Conservation (phyloP, 2,888 invertebrate genomes). For the Unio delphinus region DNA sequence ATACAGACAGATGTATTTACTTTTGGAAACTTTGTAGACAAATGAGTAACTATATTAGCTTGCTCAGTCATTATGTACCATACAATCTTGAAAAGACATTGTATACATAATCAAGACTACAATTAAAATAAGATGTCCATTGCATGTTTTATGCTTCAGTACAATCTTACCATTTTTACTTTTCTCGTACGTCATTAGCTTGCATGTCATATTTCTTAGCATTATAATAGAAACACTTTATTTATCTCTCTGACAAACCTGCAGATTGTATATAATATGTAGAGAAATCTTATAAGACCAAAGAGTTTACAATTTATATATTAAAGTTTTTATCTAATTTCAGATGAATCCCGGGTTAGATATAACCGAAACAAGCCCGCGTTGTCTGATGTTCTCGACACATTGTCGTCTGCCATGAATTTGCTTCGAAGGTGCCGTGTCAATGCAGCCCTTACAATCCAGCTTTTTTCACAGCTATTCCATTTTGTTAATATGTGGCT, state of each 20-base stretch:
- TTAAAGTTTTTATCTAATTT: constrained; percentile 1
- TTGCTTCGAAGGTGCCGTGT: constrained; percentile 92
- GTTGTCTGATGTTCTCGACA: constrained; percentile 79
- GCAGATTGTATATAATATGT: too few relatives aligned
- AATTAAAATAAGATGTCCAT: too few relatives aligned
- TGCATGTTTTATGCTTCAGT: too few relatives aligned
- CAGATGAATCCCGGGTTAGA: constrained; percentile 33
- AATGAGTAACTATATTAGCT: too few relatives aligned
- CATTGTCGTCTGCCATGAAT: constrained; percentile 86
- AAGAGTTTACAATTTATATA: background rate
- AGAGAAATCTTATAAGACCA: background rate
- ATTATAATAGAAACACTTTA: too few relatives aligned
- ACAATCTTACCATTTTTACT: too few relatives aligned
- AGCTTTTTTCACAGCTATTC: constrained; percentile 97
- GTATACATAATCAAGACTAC: too few relatives aligned
- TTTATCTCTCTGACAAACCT: too few relatives aligned
- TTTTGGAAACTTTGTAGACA: too few relatives aligned
- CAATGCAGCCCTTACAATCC: constrained; percentile 98
- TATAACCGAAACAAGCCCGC: constrained; percentile 54
- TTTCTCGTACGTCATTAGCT: background rate
- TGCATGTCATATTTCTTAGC: background rate
- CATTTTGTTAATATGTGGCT: constrained; percentile 96
- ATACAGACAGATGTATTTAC: too few relatives aligned
- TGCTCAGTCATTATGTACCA: too few relatives aligned
- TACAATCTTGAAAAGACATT: too few relatives aligned